Base-by-base conservation (phyloP, 2,113 vertebrate genomes). In the Neogale vison region DNA sequence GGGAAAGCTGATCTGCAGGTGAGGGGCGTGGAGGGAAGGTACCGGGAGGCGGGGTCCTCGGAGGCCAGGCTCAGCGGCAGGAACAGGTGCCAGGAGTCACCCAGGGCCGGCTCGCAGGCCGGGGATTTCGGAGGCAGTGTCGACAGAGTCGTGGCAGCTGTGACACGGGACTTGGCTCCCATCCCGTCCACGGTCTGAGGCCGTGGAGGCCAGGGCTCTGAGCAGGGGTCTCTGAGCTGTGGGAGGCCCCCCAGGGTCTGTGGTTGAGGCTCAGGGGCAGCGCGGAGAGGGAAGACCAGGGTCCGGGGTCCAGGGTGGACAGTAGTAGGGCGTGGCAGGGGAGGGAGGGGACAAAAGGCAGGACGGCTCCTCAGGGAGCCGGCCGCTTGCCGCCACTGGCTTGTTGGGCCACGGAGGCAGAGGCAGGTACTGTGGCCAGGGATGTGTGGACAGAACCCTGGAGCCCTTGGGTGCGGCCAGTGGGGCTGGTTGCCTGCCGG, bases 331-430 rank as follows among this genome's bases (percentile, higher is more conserved):
- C 24, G 3, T 1, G 7, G 23, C 72, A 4, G 24, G 3, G 18
- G 50, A 15, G 31, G 3, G 50, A 6, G 57, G 47, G 7, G 21
- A 8, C 47, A 14, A 5, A 0, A 23, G 63, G 45, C 18, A 14
- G 29, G 13, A 34, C 15, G 1, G n/a, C 0, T 1, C 11, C 77
- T 52, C 36, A 2, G 71, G 24, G 52, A 1, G 5, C 29, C 3
- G 61, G 86, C 42, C 0, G 7, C 34, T 29, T 4, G 4, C 26
- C 0, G 1, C 34, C 0, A 0, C 12, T 0, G 1, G 6, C 2
- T 1, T 23, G 17, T 42, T 4, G 4, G 39, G 55, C 81, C 18
- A 4, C 1, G 0, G 4, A 26, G 65, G 42, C 21, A 3, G 31
- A 11, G 57, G 90, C 7, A 2, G 5, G 36, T 15, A 1, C 5